Evolutionary conservation across 2,888 invertebrate species (phyloP).

Genomic region (Acanthopleura granulata): DNA sequence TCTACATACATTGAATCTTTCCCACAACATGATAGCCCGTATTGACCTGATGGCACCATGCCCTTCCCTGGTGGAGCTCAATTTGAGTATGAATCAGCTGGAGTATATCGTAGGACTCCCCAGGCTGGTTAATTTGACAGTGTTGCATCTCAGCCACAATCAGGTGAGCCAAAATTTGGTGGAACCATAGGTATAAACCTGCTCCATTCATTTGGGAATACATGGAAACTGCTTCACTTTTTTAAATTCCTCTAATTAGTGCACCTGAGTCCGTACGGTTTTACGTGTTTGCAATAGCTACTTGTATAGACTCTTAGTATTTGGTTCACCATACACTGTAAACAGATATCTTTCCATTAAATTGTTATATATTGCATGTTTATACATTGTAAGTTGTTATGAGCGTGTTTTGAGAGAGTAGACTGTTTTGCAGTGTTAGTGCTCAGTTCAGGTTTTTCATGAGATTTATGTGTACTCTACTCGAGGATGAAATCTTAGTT

Average conservation of each 20-base stretch:
- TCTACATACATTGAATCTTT: slow-evolving; percentile 52
- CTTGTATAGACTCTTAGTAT: too few species aligned
- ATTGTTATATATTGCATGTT: too few species aligned
- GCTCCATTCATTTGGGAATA: not conserved
- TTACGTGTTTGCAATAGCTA: not conserved
- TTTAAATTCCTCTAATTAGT: too few species aligned
- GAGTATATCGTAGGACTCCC: slow-evolving; percentile 54
- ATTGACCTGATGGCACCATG: slow-evolving; percentile 47
- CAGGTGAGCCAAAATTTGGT: slow-evolving; percentile 35
- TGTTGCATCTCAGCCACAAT: slow-evolving; percentile 59
- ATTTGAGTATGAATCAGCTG: slow-evolving; percentile 58
- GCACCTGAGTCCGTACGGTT: too few species aligned
- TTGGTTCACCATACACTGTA: too few species aligned
- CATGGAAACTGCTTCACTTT: not conserved
- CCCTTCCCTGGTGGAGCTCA: slow-evolving; percentile 46
- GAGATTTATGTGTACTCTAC: too few species aligned
- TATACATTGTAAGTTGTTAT: too few species aligned
- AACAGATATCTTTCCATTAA: too few species aligned
- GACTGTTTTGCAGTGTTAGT: too few species aligned
- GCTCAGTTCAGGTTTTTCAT: too few species aligned
- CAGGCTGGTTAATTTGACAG: slow-evolving; percentile 48
- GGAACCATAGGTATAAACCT: not conserved
- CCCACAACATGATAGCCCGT: slow-evolving; percentile 54
- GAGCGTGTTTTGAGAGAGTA: too few species aligned
- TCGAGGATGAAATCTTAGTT: too few species aligned